Percentiles rank a stretch among this genome's conserved stretches.
Conservation (phyloP, 2,797 vertebrate species). For the Clamator glandarius region DNA sequence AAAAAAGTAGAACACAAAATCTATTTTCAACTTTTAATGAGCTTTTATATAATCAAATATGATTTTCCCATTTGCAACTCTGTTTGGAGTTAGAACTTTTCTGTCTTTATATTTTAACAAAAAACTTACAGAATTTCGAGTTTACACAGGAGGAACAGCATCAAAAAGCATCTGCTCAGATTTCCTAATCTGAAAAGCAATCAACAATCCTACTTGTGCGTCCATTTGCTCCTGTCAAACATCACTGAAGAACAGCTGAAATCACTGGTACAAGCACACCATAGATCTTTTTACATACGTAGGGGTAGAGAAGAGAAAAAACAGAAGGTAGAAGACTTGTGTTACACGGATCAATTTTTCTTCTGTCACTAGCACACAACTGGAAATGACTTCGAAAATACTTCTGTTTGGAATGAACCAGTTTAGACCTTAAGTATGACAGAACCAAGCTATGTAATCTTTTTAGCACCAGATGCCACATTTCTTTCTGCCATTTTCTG, state of each 20-base stretch:
- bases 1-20: not conserved
- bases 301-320: not conserved
- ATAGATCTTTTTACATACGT: not conserved
- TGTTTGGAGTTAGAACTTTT: not conserved
- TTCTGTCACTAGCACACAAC: not conserved
- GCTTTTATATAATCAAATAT: not conserved
- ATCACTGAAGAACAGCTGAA: conserved; percentile 4
- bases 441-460: not conserved
- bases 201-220: not conserved
- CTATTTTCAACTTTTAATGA: not conserved
- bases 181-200: not conserved
- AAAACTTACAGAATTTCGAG: not conserved
- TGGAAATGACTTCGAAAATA: not conserved
- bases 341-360: not conserved
- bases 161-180: not conserved
- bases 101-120: not conserved
- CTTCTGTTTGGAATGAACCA: not conserved
- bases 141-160: not conserved
- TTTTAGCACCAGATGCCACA: not conserved
- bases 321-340: not conserved
- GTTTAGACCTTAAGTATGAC: not conserved
- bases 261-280: not conserved
- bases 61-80: not conserved
- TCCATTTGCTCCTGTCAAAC: not conserved
- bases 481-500: not conserved